Conservation (phyloP, 2,113 vertebrate species). For the Garra rufa region DNA sequence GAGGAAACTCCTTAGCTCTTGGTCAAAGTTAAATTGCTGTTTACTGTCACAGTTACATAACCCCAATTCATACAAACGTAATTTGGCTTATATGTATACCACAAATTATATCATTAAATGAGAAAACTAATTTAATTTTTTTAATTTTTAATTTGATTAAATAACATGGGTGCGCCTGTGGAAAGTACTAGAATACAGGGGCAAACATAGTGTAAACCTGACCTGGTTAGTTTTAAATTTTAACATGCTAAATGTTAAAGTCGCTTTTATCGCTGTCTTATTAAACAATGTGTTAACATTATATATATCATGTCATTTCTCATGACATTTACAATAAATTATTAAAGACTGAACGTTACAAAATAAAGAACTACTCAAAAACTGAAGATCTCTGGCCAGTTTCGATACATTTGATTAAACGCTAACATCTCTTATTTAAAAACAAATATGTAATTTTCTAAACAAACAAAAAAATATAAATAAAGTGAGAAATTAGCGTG, state of each 20-base stretch:
- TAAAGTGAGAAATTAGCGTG: neutral
- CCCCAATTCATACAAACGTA: neutral
- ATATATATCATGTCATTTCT: neutral
- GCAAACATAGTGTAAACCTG: neutral
- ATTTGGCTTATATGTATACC: neutral
- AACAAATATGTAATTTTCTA: neutral
- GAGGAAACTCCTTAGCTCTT: neutral
- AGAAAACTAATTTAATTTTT: neutral
- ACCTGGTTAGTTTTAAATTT: too few relatives aligned
- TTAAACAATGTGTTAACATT: neutral
- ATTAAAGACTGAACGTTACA: neutral
- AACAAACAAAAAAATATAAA: neutral
- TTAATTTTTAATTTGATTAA: too few relatives aligned
- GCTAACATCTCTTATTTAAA: neutral
- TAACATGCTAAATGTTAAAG: too few relatives aligned
- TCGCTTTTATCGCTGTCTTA: neutral
- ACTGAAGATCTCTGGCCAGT: neutral
- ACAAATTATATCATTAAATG: neutral
- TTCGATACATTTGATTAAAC: neutral
- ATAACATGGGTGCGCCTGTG: neutral
- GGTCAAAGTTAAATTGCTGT: neutral
- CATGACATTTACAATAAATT: neutral
- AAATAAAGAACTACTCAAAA: neutral
- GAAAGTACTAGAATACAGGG: neutral
- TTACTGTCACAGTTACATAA: neutral